A percentile compares a stretch with the other conserved stretches of the same genome.
Conservation (phyloP, 2,888 invertebrate species). For the Meghimatium bilineatum region DNA sequence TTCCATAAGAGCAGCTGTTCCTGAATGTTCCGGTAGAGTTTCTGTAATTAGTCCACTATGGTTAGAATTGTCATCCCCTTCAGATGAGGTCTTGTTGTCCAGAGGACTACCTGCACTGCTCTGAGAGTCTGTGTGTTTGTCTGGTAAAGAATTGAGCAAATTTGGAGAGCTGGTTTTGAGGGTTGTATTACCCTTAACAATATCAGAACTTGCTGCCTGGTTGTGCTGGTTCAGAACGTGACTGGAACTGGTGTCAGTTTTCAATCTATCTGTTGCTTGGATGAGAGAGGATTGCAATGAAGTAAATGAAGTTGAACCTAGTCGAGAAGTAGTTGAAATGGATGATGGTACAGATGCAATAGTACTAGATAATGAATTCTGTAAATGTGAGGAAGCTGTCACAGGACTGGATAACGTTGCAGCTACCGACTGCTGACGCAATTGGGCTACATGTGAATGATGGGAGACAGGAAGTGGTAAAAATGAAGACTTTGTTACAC, state of each 20-base stretch:
- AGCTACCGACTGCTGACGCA: neutral
- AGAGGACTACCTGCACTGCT: constrained; percentile 48
- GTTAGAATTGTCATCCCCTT: constrained; percentile 68
- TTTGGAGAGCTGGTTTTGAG: constrained; percentile 35
- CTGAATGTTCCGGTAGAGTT: constrained; percentile 53
- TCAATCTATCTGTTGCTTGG: constrained; percentile 29
- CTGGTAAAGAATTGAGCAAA: constrained; percentile 53
- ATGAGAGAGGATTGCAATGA: constrained; percentile 1
- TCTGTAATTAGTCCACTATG: constrained; percentile 63
- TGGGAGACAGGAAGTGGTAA: constrained; percentile 36
- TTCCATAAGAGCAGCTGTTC: constrained; percentile 59
- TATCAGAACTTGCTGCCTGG: constrained; percentile 46
- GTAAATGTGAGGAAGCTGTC: neutral
- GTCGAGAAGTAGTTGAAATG: constrained; percentile 5
- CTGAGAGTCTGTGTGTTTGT: constrained; percentile 48
- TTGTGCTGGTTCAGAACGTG: constrained; percentile 24
- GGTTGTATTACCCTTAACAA: constrained; percentile 11
- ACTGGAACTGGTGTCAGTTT: neutral
- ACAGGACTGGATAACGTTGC: neutral
- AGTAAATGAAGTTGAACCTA: constrained; percentile 24
- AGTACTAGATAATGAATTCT: constrained; percentile 10
- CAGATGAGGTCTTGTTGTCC: constrained; percentile 55
- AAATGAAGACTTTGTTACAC: constrained; percentile 21
- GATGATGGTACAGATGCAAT: constrained; percentile 3
- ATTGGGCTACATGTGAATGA: constrained; percentile 8